Percentiles rank a stretch among this genome's conserved stretches.
Evolutionary conservation across 2,888 invertebrate genomes (phyloP).

Genomic region (Brassicogethes aeneus): DNA sequence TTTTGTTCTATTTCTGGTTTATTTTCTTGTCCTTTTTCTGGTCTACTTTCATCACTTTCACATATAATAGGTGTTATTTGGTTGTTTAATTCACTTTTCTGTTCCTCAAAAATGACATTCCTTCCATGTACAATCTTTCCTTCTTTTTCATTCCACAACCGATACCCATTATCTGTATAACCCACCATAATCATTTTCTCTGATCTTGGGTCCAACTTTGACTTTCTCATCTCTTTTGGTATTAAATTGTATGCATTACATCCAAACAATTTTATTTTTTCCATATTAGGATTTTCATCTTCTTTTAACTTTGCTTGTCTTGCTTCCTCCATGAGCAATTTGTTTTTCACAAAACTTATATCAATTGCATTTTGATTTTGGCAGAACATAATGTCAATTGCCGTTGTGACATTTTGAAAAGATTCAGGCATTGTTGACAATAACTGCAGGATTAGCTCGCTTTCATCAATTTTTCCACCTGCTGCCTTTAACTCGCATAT

Average conservation of each 20-base stretch:
- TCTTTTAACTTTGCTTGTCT: neutral
- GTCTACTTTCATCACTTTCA: neutral
- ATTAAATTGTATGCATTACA: neutral
- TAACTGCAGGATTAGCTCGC: neutral
- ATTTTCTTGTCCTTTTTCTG: neutral
- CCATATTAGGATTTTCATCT: neutral
- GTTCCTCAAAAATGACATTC: neutral
- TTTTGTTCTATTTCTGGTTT: neutral
- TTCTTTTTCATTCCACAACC: neutral
- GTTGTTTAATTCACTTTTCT: neutral
- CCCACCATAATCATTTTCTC: neutral
- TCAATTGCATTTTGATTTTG: neutral
- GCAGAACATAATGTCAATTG: neutral
- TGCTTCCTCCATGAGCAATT: neutral
- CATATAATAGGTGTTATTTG: neutral
- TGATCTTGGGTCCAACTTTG: neutral
- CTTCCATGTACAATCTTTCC: neutral
- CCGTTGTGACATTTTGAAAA: neutral
- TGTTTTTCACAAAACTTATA: neutral
- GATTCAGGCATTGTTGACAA: no score
- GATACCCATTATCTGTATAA: neutral
- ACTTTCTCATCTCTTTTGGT: neutral
- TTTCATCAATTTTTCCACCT: neutral
- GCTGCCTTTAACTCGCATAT: neutral
- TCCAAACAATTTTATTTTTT: conserved; percentile 5